Base-by-base conservation (phyloP, 2,888 invertebrate species). In the Platycheirus albimanus region DNA sequence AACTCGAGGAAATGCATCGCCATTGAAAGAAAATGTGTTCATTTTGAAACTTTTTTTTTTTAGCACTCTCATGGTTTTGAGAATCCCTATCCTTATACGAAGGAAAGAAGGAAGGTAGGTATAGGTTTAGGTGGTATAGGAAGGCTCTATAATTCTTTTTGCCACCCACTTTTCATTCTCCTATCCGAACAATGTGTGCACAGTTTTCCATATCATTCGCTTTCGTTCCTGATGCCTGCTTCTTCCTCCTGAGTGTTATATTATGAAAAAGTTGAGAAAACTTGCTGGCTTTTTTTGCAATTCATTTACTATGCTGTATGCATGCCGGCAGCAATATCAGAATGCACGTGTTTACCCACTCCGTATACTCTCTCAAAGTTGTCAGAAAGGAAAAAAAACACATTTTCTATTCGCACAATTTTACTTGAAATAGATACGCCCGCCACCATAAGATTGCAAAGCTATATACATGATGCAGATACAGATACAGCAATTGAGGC, bases 1-100 rank as follows among this genome's bases (percentile, higher is more conserved):
- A 70, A 72, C 38, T 72, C 38, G 5, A 56, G 43, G 61, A 67
- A 83, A 72, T 72, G 81, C 72, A 78, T 61, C 38, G 58, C 72
- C 72, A 83, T 77, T 72, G 67, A 77, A 83, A 41, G 77, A 78
- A 58, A 71, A 74, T 78, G 69, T 83, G 67, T 78, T 78, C 64
- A 83, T 78, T 56, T 83, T 58, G 38, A 72, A 83, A 78, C 51
- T 78, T 83, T 83, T 72, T 71, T 78, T 33, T 8, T 33, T 64
- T 58, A 64, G 45, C 72, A 63, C 77, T 54, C 52, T 49, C 36
- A 54, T 51, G 61, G n/a, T n/a, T n/a, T n/a, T n/a, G n/a, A n/a
- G n/a, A n/a, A n/a, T n/a, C n/a, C n/a, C n/a, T n/a, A n/a, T n/a
- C n/a, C n/a, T n/a, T n/a, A n/a, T n/a, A n/a, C n/a, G n/a, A n/a